Conservation (phyloP, 2,888 invertebrate genomes). For the Melipona beecheii region DNA sequence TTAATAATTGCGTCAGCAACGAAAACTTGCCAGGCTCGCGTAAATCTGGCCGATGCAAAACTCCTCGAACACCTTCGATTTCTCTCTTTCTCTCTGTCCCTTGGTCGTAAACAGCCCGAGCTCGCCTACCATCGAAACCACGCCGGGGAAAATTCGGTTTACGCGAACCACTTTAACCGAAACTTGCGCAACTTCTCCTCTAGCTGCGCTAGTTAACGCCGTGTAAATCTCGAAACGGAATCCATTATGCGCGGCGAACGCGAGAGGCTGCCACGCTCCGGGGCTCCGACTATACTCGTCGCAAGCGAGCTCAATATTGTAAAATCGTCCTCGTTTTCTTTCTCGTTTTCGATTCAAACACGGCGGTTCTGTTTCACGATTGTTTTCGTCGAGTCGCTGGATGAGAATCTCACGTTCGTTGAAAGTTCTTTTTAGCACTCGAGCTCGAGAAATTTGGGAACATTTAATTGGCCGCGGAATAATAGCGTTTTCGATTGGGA, state of each 20-base stretch:
- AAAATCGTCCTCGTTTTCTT: neutral
- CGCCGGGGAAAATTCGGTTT: constrained; percentile 27
- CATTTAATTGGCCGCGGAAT: no score
- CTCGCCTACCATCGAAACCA: neutral
- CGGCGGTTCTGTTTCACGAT: neutral
- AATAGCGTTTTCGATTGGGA: no score
- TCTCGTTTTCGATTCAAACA: neutral
- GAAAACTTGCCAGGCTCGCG: constrained; percentile 11
- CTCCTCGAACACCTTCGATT: constrained; percentile 14
- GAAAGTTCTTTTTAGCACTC: no score
- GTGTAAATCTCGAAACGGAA: constrained; percentile 35
- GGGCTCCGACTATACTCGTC: neutral
- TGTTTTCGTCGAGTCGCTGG: no score
- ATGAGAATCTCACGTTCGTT: no score
- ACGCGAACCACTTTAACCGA: constrained; percentile 28
- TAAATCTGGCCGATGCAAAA: constrained; percentile 6
- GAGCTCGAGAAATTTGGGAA: no score
- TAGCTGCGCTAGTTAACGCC: constrained; percentile 26
- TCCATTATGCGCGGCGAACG: constrained; percentile 24
- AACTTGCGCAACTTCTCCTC: constrained; percentile 22
- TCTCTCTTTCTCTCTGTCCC: neutral
- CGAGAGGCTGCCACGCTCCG: constrained; percentile 7
- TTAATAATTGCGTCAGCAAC: constrained; percentile 6
- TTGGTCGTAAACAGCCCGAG: neutral
- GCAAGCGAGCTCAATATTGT: constrained; percentile 4